Conservation (phyloP, 2,113 vertebrate species). For the Ctenodactylus gundi region DNA sequence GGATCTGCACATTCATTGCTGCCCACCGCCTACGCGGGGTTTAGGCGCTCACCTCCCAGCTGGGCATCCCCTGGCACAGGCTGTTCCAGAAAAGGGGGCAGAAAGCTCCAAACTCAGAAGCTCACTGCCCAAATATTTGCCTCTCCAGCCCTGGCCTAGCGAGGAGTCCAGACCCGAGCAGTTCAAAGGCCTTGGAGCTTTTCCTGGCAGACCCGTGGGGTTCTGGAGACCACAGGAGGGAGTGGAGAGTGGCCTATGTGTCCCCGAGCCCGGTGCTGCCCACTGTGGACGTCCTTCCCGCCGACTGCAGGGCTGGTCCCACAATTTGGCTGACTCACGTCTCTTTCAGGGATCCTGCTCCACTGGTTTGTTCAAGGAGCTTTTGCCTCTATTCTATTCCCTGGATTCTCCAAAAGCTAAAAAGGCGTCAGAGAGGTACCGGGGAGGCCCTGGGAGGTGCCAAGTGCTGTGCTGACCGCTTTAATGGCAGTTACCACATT, state of each 20-base stretch:
- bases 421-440: not conserved
- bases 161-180: not conserved
- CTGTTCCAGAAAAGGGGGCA: slow-evolving; percentile 79
- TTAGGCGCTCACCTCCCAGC: slow-evolving; percentile 81
- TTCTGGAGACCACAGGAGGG: not conserved
- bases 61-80: slow-evolving; percentile 77
- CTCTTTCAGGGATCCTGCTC: not conserved
- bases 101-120: slow-evolving; percentile 65
- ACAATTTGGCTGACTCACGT: not conserved
- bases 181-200: slow-evolving; percentile 61
- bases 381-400: slow-evolving; percentile 42
- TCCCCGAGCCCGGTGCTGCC: not conserved
- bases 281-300: not conserved
- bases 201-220: slow-evolving; percentile 39
- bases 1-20: slow-evolving; percentile 76
- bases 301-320: not conserved
- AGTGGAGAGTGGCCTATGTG: not conserved
- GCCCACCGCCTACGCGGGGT: slow-evolving; percentile 80
- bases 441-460: not conserved
- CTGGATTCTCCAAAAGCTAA: not conserved
- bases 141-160: not conserved
- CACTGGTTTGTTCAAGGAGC: not conserved
- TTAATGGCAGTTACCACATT: not conserved
- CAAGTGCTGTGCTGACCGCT: not conserved
- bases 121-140: slow-evolving; percentile 77